Percentiles rank a stretch among this genome's conserved stretches.
Evolutionary conservation across 2,797 vertebrate species (phyloP).

Genomic region (Rhinogobio ventralis): DNA sequence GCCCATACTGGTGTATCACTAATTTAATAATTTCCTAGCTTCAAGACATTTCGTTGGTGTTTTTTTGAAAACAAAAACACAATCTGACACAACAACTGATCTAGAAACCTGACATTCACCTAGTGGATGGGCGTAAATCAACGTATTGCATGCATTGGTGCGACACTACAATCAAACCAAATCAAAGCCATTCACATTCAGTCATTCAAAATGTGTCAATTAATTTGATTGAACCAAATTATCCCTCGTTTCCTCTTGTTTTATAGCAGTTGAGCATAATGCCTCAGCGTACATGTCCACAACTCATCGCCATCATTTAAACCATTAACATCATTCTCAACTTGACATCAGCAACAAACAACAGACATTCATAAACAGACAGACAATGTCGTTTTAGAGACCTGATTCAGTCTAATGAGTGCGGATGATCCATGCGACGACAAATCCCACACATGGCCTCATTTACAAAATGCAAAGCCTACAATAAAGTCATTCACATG

Average conservation of each 20-base stretch:
- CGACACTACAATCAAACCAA: background rate
- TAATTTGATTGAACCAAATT: background rate
- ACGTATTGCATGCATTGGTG: background rate
- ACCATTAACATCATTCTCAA: constrained; percentile 33
- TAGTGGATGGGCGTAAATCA: background rate
- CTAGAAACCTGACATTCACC: background rate
- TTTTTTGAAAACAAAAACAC: background rate
- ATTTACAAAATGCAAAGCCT: constrained; percentile 29
- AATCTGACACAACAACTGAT: background rate
- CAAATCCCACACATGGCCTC: constrained; percentile 8
- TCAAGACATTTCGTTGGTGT: background rate
- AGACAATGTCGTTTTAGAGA: background rate
- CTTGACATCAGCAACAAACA: constrained; percentile 33
- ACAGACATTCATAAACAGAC: constrained; percentile 18
- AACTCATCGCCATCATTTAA: constrained; percentile 31
- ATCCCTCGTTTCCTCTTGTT: background rate
- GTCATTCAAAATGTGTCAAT: constrained; percentile 4
- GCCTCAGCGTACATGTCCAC: background rate
- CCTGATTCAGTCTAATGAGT: constrained; percentile 22
- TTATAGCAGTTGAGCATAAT: background rate
- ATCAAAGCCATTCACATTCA: background rate
- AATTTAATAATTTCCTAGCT: background rate
- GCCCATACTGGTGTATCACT: background rate
- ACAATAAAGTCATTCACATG: constrained; percentile 46
- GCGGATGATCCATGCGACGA: background rate